Conservation (phyloP, 2,797 vertebrate species). For the Sebastes oblongus region DNA sequence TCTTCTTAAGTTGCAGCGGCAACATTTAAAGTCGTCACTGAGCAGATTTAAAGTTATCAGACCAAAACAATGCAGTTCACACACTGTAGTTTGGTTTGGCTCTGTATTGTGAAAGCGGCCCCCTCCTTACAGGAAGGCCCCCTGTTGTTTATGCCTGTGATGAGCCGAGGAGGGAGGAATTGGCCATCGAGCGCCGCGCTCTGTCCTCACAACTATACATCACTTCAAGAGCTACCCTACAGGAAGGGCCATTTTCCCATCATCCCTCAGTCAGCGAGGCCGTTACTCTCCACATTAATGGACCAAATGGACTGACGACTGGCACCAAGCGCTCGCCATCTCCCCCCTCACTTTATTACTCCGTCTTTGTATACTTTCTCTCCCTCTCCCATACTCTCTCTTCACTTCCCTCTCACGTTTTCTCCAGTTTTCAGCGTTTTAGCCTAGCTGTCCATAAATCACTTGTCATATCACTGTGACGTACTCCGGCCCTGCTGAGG, state of each 20-base stretch:
- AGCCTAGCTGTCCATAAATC: conserved; percentile 65
- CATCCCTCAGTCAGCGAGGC: conserved; percentile 73
- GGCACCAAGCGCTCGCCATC: conserved; percentile 55
- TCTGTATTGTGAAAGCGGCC: conserved; percentile 7
- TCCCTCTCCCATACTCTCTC: background rate
- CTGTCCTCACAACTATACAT: conserved; percentile 73
- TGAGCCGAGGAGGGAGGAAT: conserved; percentile 50
- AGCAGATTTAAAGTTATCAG: background rate
- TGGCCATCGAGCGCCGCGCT: conserved; percentile 40
- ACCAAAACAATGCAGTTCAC: background rate
- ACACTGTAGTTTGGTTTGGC: conserved; percentile 10
- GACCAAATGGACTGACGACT: conserved; percentile 71
- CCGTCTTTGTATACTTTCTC: conserved; percentile 47
- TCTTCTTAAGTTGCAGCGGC: background rate
- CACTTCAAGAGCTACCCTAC: conserved; percentile 70
- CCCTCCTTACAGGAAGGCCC: conserved; percentile 38
- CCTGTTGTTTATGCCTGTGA: conserved; percentile 70
- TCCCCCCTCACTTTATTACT: conserved; percentile 32
- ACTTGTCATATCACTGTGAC: conserved; percentile 55
- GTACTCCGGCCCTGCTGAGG: conserved; percentile 41
- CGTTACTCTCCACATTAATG: conserved; percentile 76
- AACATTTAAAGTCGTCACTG: background rate
- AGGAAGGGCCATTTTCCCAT: conserved; percentile 73
- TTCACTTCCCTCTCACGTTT: conserved; percentile 30
- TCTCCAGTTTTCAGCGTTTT: conserved; percentile 34